Evolutionary conservation across 2,113 vertebrate genomes (phyloP), one percentile per base, ranked within the genome.

Genomic region (Pangasianodon hypophthalmus): DNA sequence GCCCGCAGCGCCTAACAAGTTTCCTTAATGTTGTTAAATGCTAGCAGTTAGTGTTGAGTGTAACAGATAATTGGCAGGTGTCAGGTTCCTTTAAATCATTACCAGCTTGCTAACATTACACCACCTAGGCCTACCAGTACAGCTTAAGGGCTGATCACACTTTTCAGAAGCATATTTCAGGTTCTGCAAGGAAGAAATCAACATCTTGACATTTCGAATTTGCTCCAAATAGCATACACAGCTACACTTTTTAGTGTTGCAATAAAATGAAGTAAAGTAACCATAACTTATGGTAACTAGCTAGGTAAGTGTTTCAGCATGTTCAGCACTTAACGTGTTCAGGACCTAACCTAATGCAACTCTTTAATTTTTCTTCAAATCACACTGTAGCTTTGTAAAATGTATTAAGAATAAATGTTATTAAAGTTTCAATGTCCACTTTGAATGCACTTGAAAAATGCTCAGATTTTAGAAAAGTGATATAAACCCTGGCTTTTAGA

Each of bases 51-150:
- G 48, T 1, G 11, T 52, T 52, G 26, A 50, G 11, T 48, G 19
- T 16, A n/a, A 32, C 29, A 81, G 79, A 18, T 81, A 81, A 52
- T 81, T 32, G 14, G 48, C 48, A 81, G 79, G 48, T n/a, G 46
- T 81, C 48, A 16, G 26, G 13, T 81, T 52, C 29, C 79, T 52
- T 52, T 32, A 81, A 81, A 81, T 80, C 77, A 80, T 52, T 80
- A 16, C 77, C 29, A 52, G 11, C 48, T 81, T 54, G 3, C 14
- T 48, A 79, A 50, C 75, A 50, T 50, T 79, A 29, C 44, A 29
- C 44, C 9, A 26, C 75, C 79, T 32, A 52, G 48, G 26, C 29
- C 79, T 81, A 54, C 79, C 29, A 32, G 79, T n/a, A 26, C 46
- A 32, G 79, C 79, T 54, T 32, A 18, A 52, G 29, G 48, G 29